Conservation (phyloP, 2,113 vertebrate genomes). For the Candoia aspera region DNA sequence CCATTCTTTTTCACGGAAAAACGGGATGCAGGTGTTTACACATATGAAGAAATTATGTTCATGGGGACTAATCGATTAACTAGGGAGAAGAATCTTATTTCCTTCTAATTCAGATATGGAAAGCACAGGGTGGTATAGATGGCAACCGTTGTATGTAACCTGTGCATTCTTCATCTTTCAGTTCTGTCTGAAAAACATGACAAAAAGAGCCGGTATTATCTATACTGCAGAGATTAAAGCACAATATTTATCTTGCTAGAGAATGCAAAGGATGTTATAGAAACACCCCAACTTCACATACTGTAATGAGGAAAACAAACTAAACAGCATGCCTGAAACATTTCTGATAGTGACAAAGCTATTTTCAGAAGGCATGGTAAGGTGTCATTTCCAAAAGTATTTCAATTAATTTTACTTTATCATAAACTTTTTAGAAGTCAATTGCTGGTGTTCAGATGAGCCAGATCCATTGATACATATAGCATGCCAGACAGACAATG, state of each 20-base stretch:
- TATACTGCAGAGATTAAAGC: not conserved
- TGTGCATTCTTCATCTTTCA: not conserved
- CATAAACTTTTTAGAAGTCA: rapidly evolving
- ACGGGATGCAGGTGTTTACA: not conserved
- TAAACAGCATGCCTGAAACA: not conserved
- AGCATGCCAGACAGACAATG: not conserved
- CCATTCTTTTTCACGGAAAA: not conserved
- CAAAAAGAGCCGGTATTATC: not conserved
- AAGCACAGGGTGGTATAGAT: not conserved
- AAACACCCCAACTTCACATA: not conserved
- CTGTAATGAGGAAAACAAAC: not conserved
- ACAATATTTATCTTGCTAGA: not conserved
- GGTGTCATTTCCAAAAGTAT: not conserved
- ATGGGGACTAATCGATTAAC: not conserved
- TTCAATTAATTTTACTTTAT: not conserved
- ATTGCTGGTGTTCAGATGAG: not conserved
- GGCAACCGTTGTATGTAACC: not conserved
- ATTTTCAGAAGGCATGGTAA: not conserved
- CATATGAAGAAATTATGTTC: not conserved
- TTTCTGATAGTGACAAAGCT: not conserved
- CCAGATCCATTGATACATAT: not conserved
- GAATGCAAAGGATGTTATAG: not conserved
- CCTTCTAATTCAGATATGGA: no score
- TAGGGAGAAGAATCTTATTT: not conserved
- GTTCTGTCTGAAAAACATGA: not conserved